Base-by-base conservation (phyloP, 2,888 invertebrate species). In the Ischnura elegans region DNA sequence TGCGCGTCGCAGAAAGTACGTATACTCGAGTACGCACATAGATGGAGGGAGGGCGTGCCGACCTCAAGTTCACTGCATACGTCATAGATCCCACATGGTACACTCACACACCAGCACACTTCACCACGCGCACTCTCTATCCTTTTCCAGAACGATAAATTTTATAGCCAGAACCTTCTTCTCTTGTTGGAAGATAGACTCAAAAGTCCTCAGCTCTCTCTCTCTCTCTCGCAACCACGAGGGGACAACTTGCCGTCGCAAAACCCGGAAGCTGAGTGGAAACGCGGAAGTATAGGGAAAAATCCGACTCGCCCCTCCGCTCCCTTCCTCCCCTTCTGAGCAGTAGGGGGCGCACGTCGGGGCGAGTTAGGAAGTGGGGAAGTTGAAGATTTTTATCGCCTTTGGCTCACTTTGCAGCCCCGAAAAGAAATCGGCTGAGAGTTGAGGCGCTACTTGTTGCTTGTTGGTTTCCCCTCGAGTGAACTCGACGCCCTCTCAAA, bases 161-260 rank as follows among this genome's bases (percentile, higher is more conserved):
- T 95, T 96, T 96, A 96, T 96, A 96, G 96, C 96, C 95, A 96
- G 95, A 96, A 96, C 96, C 16, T 51, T 19, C 51, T 51, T 51
- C 19, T 47, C 19, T 51, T 51, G 16, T 2, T 5, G 51, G 51
- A 2, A n/a, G n/a, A n/a, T n/a, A n/a, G 51, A 19, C 51, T 51
- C n/a, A n/a, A n/a, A 51, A 51, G 51, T 19, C 51, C 13, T 51
- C 19, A 19, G 51, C 96, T 94, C 94, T 93, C 51, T 51, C 51
- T 6, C 13, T 19, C 93, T 87, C 96, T 94, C 94, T 93, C 51
- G 13, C 51, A 5, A 51, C 51, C 93, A 87, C 94, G 94, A 94
- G 94, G 94, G 94, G 94, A 95, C 95, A 95, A 95, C 94, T 95
- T 95, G 95, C 95, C 95, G 95, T 95, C 94, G 94, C 95, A 95